Conservation (phyloP, 2,888 invertebrate species). For the Dinocampus coccinellae region DNA sequence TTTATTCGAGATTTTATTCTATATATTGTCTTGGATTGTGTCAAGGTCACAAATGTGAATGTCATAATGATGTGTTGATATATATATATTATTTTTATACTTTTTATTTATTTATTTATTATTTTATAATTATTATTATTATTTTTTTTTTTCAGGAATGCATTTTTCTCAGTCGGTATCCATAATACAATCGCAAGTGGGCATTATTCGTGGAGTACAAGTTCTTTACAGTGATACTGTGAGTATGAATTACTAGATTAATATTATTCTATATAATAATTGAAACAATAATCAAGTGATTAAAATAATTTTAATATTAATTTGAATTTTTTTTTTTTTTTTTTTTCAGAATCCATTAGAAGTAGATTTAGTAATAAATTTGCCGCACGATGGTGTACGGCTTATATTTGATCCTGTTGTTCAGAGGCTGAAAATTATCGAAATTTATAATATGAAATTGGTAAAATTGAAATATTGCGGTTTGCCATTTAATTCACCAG, state of each 20-base stretch:
- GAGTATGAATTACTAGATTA: conserved; percentile 61
- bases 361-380: conserved; percentile 95
- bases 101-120: not conserved
- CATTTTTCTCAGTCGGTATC: conserved; percentile 98
- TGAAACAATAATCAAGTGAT: conserved; percentile 1
- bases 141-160: conserved; percentile 83
- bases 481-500: conserved; percentile 90
- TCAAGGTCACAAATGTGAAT: not conserved
- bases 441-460: conserved; percentile 97
- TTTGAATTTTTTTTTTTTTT: conserved; percentile 16
- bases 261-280: conserved; percentile 27
- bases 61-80: conserved; percentile 3
- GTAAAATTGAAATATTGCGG: conserved; percentile 97
- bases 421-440: conserved; percentile 96
- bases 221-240: conserved; percentile 96
- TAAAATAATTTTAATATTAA: conserved; percentile 1
- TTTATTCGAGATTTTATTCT: not conserved
- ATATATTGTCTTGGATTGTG: not conserved
- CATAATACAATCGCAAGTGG: conserved; percentile 96
- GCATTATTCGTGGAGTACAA: conserved; percentile 94
- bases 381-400: conserved; percentile 96
- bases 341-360: conserved; percentile 89
- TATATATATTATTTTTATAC: conserved; percentile 10
- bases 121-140: conserved; percentile 37
- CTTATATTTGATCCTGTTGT: conserved; percentile 96